A percentile compares a stretch with the other conserved stretches of the same genome.
These are phyloP conservation scores for Champsocephalus gunnari DNA, from an alignment of 2,797 vertebrate genomes.

Conservation along the genomic window DNA sequence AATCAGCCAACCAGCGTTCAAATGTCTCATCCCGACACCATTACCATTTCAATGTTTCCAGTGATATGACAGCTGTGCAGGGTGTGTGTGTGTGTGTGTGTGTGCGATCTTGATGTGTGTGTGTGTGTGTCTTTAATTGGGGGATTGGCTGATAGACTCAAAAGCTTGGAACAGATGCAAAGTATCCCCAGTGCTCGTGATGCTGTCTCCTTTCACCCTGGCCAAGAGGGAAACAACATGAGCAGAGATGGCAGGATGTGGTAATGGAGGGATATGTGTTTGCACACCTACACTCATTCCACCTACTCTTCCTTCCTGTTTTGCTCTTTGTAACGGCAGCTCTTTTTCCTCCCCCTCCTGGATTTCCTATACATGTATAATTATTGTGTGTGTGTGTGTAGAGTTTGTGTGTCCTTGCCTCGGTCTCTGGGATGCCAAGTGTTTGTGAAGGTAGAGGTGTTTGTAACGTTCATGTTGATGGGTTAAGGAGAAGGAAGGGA, in stretches of 20 bases:
- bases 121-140: slow-evolving; percentile 64
- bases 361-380: slow-evolving; percentile 30
- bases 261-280: slow-evolving; percentile 61
- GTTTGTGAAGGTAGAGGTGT: slow-evolving; percentile 33
- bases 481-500: slow-evolving; percentile 23
- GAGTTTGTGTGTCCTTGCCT: not conserved
- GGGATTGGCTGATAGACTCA: slow-evolving; percentile 74
- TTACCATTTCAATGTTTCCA: slow-evolving; percentile 80
- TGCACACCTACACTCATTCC: slow-evolving; percentile 72
- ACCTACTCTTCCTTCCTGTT: slow-evolving; percentile 66
- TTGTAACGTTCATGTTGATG: slow-evolving; percentile 48
- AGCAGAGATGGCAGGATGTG: slow-evolving; percentile 31
- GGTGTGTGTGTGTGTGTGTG: slow-evolving; percentile 24
- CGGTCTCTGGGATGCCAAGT: slow-evolving; percentile 27
- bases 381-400: not conserved
- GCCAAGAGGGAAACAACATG: slow-evolving; percentile 43
- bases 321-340: slow-evolving; percentile 58
- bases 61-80: slow-evolving; percentile 68
- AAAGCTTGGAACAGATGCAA: slow-evolving; percentile 77
- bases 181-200: slow-evolving; percentile 63
- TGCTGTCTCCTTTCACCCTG: slow-evolving; percentile 48
- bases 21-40: slow-evolving; percentile 68
- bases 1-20: slow-evolving; percentile 52
- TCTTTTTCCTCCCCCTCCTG: slow-evolving; percentile 52
- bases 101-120: not conserved